Conservation (phyloP, 2,113 vertebrate genomes). For the Pimephales promelas region DNA sequence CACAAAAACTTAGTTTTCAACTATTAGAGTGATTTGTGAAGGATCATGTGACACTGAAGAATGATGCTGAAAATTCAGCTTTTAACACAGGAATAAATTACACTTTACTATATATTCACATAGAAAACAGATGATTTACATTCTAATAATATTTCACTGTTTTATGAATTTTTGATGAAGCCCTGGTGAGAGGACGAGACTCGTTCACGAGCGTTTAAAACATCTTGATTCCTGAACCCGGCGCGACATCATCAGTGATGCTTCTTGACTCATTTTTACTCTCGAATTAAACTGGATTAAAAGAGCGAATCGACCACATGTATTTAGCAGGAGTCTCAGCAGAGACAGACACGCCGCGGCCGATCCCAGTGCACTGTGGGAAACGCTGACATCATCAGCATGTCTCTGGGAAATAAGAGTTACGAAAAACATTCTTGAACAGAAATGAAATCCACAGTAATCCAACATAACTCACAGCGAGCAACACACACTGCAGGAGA, state of each 20-base stretch:
- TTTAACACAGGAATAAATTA: too few species aligned
- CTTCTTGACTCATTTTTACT: background rate
- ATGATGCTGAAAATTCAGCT: too few species aligned
- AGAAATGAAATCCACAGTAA: background rate
- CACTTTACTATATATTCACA: too few species aligned
- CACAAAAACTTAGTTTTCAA: too few species aligned
- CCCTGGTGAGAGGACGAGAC: too few species aligned
- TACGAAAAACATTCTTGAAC: background rate
- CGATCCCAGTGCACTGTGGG: conserved; percentile 15
- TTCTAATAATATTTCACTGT: too few species aligned
- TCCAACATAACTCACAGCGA: background rate
- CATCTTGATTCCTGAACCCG: background rate
- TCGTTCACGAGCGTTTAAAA: too few species aligned
- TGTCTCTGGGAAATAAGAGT: background rate
- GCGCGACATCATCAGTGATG: background rate
- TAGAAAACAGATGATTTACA: too few species aligned
- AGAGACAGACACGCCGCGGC: background rate
- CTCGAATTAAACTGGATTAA: background rate
- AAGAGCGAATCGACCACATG: background rate
- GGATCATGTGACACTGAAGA: too few species aligned
- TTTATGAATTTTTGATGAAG: too few species aligned
- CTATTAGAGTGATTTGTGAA: too few species aligned
- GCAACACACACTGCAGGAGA: background rate
- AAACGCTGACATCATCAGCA: background rate
- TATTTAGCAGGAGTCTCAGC: too few species aligned